Evolutionary conservation across 2,797 vertebrate species (phyloP).

Genomic region (Lemur catta): DNA sequence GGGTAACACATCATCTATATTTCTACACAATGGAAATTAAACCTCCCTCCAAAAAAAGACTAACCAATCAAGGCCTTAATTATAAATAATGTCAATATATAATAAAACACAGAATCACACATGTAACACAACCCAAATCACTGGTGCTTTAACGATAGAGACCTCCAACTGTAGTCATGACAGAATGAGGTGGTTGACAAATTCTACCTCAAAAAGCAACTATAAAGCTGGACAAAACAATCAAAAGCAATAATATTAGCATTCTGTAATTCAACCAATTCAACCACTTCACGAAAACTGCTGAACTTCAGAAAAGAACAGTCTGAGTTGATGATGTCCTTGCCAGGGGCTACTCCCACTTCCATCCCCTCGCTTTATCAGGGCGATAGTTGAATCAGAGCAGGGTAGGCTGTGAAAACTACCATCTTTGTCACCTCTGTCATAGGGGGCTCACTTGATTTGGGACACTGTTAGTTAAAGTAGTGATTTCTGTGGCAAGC

Average conservation of each 20-base stretch:
- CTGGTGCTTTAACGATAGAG: neutral
- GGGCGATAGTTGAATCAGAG: neutral
- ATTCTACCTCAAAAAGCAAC: neutral
- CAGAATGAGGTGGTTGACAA: neutral
- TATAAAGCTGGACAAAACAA: neutral
- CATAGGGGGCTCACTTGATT: neutral
- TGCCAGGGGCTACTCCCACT: neutral
- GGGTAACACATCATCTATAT: slow-evolving; percentile 9
- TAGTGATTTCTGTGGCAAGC: neutral
- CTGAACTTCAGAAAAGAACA: neutral
- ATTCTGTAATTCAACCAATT: neutral
- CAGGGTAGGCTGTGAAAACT: neutral
- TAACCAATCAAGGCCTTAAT: neutral
- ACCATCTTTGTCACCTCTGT: neutral
- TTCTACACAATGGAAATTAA: slow-evolving; percentile 34
- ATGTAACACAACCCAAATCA: neutral
- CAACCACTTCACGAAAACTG: neutral
- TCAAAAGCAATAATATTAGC: neutral
- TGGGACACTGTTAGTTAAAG: neutral
- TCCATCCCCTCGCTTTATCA: neutral
- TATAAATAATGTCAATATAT: neutral
- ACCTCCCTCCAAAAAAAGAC: neutral
- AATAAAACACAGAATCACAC: neutral
- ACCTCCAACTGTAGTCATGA: neutral
- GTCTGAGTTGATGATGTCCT: neutral